Evolutionary conservation across 1,140 invertebrate species (phyloP).

Genomic region (Cyclargus thomasi): DNA sequence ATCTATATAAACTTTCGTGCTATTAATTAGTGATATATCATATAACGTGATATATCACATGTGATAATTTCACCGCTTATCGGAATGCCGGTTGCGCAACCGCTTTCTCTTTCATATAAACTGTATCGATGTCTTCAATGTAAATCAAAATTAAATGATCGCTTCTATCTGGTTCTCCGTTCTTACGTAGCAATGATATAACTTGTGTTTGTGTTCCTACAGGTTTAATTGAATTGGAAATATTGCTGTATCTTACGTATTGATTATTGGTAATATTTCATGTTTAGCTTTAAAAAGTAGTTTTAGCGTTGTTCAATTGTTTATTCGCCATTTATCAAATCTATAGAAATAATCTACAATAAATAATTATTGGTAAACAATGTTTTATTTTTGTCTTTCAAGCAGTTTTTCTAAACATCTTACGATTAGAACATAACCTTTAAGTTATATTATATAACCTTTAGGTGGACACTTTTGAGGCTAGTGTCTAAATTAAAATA

Average conservation of each 20-base stretch:
- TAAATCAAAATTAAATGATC: constrained; percentile 9
- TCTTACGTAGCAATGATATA: not conserved
- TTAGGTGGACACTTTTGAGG: too few relatives aligned
- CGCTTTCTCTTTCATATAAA: constrained; percentile 22
- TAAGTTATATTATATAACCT: too few relatives aligned
- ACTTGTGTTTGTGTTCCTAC: not conserved
- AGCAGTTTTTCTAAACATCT: too few relatives aligned
- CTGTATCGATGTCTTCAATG: constrained; percentile 10
- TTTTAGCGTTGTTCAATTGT: too few relatives aligned
- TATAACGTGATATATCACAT: constrained; percentile 6
- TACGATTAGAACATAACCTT: too few relatives aligned
- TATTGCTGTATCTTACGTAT: too few relatives aligned
- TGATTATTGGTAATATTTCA: too few relatives aligned
- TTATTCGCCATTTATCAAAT: too few relatives aligned
- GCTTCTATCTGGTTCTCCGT: not conserved
- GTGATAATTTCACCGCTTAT: constrained; percentile 6
- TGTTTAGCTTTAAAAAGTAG: too few relatives aligned
- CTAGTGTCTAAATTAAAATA: not conserved
- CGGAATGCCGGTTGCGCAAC: constrained; percentile 1
- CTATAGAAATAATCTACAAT: too few relatives aligned
- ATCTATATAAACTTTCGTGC: not conserved
- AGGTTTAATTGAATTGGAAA: not conserved
- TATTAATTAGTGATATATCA: constrained; percentile 6
- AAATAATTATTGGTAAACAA: too few relatives aligned
- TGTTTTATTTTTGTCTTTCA: too few relatives aligned